These are phyloP conservation scores for Cyclophora albipunctata DNA, from an alignment of 2,888 invertebrate genomes.

Conservation along the genomic window DNA sequence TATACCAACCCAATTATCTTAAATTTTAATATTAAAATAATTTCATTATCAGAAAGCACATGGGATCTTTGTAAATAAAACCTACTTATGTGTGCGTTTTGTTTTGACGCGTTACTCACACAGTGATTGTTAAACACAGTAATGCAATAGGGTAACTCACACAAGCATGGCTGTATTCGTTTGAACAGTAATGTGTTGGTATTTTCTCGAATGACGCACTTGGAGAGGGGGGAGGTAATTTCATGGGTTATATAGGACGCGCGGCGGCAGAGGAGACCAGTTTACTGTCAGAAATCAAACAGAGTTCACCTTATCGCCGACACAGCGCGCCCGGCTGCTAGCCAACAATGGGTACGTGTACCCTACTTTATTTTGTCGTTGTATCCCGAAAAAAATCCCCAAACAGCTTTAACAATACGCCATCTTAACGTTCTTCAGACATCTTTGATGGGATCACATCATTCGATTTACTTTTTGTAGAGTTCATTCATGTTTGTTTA, in stretches of 20 bases:
- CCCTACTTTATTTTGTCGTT: constrained; percentile 15
- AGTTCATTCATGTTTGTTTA: no score
- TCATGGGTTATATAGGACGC: constrained; percentile 58
- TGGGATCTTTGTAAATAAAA: no score
- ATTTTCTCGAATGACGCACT: constrained; percentile 48
- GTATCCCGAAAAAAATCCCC: no score
- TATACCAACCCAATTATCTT: no score
- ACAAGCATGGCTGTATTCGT: constrained; percentile 5
- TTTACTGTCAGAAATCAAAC: constrained; percentile 58
- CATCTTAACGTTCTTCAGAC: no score
- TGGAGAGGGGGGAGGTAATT: constrained; percentile 27
- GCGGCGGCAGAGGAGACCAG: constrained; percentile 48
- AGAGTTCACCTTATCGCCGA: constrained; percentile 35
- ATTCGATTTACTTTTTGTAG: no score
- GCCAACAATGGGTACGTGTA: constrained; percentile 59
- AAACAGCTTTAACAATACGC: no score
- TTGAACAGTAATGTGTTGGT: constrained; percentile 16
- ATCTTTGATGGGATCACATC: no score
- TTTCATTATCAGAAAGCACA: no score
- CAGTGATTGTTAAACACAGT: constrained; percentile 17
- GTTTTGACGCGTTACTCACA: constrained; percentile 33
- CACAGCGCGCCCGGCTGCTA: constrained; percentile 35
- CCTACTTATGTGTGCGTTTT: constrained; percentile 16
- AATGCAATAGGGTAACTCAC: constrained; percentile 13
- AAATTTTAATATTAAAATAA: no score